Percentiles rank a stretch among this genome's conserved stretches.
These are phyloP conservation scores for Anhinga rufa DNA, from an alignment of 2,113 vertebrate genomes.

Conservation along the genomic window DNA sequence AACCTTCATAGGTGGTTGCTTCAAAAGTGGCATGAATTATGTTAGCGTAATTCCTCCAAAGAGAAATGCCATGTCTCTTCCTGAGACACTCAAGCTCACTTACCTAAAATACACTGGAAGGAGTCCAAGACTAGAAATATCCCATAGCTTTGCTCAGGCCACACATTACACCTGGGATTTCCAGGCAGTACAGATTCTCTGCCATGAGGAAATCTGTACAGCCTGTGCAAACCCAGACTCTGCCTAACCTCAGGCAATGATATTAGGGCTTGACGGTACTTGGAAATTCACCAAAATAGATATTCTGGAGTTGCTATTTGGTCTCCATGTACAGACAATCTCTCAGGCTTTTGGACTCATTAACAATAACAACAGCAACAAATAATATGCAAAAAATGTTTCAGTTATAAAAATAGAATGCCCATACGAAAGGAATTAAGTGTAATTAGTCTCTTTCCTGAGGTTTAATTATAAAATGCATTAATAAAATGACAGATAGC, in stretches of 20 bases:
- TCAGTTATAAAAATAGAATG: slow-evolving; percentile 15
- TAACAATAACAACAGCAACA: background rate
- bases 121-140: background rate
- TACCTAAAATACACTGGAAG: background rate
- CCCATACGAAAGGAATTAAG: background rate
- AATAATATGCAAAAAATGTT: background rate
- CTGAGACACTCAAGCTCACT: background rate
- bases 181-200: background rate
- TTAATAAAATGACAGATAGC: slow-evolving; percentile 36
- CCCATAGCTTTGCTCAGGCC: background rate
- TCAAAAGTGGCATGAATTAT: background rate
- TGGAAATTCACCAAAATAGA: background rate
- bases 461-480: slow-evolving; percentile 61
- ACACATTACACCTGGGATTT: background rate
- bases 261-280: background rate
- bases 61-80: background rate
- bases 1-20: background rate
- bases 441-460: slow-evolving; percentile 41
- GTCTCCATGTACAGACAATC: background rate
- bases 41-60: background rate
- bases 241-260: background rate
- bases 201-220: background rate
- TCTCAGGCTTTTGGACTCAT: background rate
- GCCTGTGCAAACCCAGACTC: background rate
- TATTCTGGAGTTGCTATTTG: background rate